phyloP scores from a whole-genome alignment of 1,140 invertebrate genomes.

The Homalodisca vitripennis region DNA sequence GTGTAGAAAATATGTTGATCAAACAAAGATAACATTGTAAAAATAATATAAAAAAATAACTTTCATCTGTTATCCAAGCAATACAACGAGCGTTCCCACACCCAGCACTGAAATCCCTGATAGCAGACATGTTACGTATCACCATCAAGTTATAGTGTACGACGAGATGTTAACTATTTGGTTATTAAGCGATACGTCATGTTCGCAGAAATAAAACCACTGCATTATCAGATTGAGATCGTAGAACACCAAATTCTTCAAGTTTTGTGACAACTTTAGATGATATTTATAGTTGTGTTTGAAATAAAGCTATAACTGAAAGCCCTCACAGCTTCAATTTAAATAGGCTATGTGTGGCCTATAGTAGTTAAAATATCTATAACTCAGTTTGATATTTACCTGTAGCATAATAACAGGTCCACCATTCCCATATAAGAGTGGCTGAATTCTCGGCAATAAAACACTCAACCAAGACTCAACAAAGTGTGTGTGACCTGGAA shows the following conservation, averaged over 20 bases:
- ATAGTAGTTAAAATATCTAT: background rate
- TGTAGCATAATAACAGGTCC: slow-evolving; percentile 83
- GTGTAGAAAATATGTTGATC: no score
- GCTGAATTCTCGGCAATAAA: slow-evolving; percentile 57
- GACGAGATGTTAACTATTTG: no score
- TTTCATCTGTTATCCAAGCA: no score
- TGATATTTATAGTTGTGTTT: background rate
- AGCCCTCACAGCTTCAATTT: background rate
- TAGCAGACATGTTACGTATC: no score
- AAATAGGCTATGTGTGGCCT: background rate
- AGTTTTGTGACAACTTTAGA: background rate
- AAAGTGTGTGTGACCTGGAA: slow-evolving; percentile 58
- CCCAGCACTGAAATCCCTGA: no score
- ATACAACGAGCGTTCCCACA: no score
- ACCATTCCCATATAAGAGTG: slow-evolving; percentile 68
- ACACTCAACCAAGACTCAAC: slow-evolving; percentile 61
- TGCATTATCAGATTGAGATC: background rate
- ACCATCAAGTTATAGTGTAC: no score
- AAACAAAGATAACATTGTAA: no score
- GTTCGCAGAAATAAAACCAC: background rate
- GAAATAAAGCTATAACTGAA: background rate
- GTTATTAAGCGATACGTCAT: no score
- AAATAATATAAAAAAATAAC: no score
- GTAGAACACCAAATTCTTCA: background rate
- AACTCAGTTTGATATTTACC: slow-evolving; percentile 48